phyloP scores from a whole-genome alignment of 2,888 invertebrate genomes.

The Tipula lateralis region DNA sequence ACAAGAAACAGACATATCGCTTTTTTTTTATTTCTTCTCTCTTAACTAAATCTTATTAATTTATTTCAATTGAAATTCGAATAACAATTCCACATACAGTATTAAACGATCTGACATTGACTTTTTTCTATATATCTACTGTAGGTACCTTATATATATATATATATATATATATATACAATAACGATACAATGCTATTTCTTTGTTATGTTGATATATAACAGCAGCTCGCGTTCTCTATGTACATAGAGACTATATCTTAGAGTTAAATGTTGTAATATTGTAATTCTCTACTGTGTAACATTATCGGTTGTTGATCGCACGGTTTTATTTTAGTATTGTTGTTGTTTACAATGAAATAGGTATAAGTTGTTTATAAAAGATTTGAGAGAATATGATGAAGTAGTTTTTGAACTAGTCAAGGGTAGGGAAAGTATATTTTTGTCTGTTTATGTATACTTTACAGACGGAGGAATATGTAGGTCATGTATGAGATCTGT shows the following conservation, averaged over 20 bases:
- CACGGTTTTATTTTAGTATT: not conserved
- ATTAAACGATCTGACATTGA: slow-evolving; percentile 9
- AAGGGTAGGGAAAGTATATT: slow-evolving; percentile 1
- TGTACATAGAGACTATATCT: not conserved
- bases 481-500: not conserved
- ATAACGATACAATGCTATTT: not conserved
- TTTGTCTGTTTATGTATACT: not conserved
- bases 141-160: too few species aligned
- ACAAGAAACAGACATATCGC: slow-evolving; percentile 19
- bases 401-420: not conserved
- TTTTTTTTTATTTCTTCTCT: not conserved
- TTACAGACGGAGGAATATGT: not conserved
- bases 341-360: not conserved
- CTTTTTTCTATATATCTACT: not conserved
- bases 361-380: not conserved
- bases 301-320: slow-evolving; percentile 11
- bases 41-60: slow-evolving; percentile 3
- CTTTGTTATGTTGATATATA: not conserved
- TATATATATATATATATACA: too few species aligned
- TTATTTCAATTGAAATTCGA: slow-evolving; percentile 9
- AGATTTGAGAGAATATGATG: not conserved
- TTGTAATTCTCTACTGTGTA: not conserved
- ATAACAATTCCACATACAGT: not conserved
- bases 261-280: not conserved
- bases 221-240: not conserved